Base-by-base conservation (phyloP, 2,113 vertebrate genomes). In the Oxyruncus cristatus region DNA sequence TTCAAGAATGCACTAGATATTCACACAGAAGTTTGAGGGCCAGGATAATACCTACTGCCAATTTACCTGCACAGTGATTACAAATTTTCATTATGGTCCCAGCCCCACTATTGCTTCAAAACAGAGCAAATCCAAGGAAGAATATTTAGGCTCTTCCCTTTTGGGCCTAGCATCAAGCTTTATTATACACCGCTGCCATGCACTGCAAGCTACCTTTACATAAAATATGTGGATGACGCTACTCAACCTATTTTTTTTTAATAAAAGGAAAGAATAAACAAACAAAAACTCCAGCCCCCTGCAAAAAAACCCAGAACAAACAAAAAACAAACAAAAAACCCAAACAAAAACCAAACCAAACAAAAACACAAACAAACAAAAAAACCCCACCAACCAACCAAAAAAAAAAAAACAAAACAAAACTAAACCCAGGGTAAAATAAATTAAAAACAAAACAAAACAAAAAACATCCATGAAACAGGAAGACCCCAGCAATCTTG, bases 401-500 rank as follows among this genome's bases (percentile, higher is more conserved):
- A 42, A 12, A 42, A 42, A 42, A 42, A 42, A 42, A 42, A 12
- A 42, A 41, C 39, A 41, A 41, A 41, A 41, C 9, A 41, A 41
- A 61, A 11, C 10, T 28, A 53, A 52, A 81, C 28, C 12, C 12
- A 26, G 53, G 53, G 14, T 12, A 35, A 70, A 76, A 70, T 16
- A 76, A 89, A 55, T 42, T 47, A 27, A 28, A 28, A 5, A 58
- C 76, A 39, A 18, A 9, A 20, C 21, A 8, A 11, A 5, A 42
- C 22, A 3, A 30, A 16, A 32, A 39, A 17, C 15, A 49, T 18
- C 27, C 35, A 55, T 19, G 14, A 41, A 70, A 39, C 65, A 95
- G 95, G 93, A 96, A 95, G 82, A 68, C 67, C 81, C 26, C 44
- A 50, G 27, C 49, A 58, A 75, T 50, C 37, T 58, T 96, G 93